These are phyloP conservation scores for Myioborus melanocephalus DNA, from an alignment of 2,797 vertebrate species.

Conservation along the genomic window DNA sequence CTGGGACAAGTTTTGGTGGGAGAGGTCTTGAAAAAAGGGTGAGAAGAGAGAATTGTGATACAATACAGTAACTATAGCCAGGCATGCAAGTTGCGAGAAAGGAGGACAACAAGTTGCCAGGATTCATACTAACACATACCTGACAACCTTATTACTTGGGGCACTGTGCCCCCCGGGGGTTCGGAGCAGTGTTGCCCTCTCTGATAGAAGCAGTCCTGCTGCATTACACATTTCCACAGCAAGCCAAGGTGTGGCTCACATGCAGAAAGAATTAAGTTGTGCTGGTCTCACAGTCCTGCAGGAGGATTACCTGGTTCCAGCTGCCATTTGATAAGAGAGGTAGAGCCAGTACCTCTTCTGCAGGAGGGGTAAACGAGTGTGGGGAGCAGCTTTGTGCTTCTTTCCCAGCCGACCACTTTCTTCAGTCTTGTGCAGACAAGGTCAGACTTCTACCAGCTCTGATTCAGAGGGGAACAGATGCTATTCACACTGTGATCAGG, in stretches of 20 bases:
- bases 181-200: neutral
- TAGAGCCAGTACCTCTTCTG: neutral
- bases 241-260: neutral
- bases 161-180: neutral
- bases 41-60: neutral
- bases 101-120: neutral
- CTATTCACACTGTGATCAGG: accelerated
- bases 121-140: neutral
- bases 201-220: neutral
- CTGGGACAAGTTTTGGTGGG: neutral
- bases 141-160: neutral
- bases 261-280: neutral
- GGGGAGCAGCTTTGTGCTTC: neutral
- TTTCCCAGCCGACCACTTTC: neutral
- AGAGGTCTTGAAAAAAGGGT: neutral
- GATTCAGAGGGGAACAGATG: neutral
- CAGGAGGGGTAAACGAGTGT: neutral
- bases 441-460: neutral
- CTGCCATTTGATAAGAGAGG: neutral
- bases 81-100: neutral
- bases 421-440: neutral
- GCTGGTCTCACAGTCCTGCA: neutral
- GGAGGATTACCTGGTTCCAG: neutral
- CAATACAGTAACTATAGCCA: neutral
- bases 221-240: neutral